Evolutionary conservation across 92 coral and sea anemone genomes (phyloP), one percentile per base, ranked within the genome.

Genomic region (Siderastrea siderea): DNA sequence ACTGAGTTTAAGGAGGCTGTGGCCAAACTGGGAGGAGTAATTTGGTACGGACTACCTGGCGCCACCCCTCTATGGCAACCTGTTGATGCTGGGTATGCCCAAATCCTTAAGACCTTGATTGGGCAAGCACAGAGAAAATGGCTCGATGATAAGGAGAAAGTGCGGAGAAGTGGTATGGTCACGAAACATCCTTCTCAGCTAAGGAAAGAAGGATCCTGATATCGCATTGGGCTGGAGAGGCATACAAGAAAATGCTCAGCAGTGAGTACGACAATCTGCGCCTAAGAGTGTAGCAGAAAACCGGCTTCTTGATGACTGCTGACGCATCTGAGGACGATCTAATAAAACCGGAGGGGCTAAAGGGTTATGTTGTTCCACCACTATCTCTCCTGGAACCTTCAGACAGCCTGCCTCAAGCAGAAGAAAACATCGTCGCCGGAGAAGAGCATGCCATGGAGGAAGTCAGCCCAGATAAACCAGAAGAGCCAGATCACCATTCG

Each of bases 21-120:
- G 46, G 50, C 82, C 47, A 51, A 64, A 59, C 12, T 74, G 7
- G 48, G 66, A 9, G 82, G 89, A 51, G 69, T 75, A 14, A 83
- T 85, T 7, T 75, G 77, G 83, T 85, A 50, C 48, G 89, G 89
- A 1, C 58, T 85, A 43, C 84, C 89, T 2, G 49, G 16, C 11
- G 46, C 89, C 11, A 85, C 89, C 7, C 58, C 74, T 19, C 74
- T 68, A 58, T 86, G 84, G 78, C 84, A 86, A 64, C 84, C 84
- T 13, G 84, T 86, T 44, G 90, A 77, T 86, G 90, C 84, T 7
- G 63, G 90, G 9, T 86, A 51, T 77, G 83, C 90, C 3, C 59
- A 86, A 72, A 57, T 86, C 38, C 68, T 86, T 19, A 86, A 86
- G 84, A 9, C 54, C 50, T 73, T 86, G 75, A 57, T 52, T 69